Evolutionary conservation across 2,888 invertebrate species (phyloP), one percentile per base, ranked within the genome.

Genomic region (Nomada hirtipes): DNA sequence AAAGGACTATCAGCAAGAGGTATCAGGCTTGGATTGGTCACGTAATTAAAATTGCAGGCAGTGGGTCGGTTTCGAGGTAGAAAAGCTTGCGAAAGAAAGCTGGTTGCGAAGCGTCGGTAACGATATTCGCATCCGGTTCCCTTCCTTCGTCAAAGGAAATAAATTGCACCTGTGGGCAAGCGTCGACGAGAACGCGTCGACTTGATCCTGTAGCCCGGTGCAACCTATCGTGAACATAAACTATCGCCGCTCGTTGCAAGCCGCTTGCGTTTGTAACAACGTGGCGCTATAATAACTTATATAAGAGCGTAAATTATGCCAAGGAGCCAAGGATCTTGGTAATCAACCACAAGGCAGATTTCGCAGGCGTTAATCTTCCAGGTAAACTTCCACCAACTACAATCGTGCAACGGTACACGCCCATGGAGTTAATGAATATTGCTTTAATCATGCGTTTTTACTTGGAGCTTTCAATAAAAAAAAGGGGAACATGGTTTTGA

Each of bases 331-430:
- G 69, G 63, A 68, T 86, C 78, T 71, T 53, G 77, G 69, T 73
- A 76, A 85, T 85, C 84, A 76, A 67, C 79, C 85, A 52, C 79
- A 80, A 83, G 79, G 76, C 78, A 83, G 80, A 83, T 86, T 85
- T 77, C 61, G 36, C 55, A 68, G 52, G 61, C 85, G 73, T 78
- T 85, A 78, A 83, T 86, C 76, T 78, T 29, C 15, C 29, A 36
- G 18, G 65, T 53, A 79, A 84, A 72, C 69, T 78, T 57, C 65
- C 70, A 4, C 15, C 55, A n/a, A 26, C 36, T 53, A 63, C 50
- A 47, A 69, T 75, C 80, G 65, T 65, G 69, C 13, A 18, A 50
- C 15, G 69, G 67, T 64, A 55, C 44, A n/a, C 57, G 57, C 9
- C 61, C 59, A 23, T 2, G 15, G 7, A 47, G 52, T 63, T 53